Percentiles rank a stretch among this genome's conserved stretches.
phyloP scores from a whole-genome alignment of 2,888 invertebrate species.

The Athalia cordata region DNA sequence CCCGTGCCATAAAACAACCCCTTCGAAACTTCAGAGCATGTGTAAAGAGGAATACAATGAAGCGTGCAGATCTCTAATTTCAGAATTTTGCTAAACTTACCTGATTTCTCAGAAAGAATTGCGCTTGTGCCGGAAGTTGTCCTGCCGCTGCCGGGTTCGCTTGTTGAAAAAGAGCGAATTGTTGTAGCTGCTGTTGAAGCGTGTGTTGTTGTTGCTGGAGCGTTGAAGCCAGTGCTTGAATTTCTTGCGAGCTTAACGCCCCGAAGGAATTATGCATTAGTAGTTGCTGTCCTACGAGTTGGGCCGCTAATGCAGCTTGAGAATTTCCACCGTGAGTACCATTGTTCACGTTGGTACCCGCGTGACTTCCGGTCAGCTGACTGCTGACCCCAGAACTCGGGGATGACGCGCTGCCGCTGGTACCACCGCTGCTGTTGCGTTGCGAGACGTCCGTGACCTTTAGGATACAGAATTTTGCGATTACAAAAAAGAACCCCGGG shows the following conservation, averaged over 20 bases:
- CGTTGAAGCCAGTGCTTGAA: slow-evolving; percentile 76
- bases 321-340: slow-evolving; percentile 61
- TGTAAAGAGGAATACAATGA: too few relatives aligned
- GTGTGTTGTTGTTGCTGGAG: slow-evolving; percentile 80
- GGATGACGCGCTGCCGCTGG: slow-evolving; percentile 73
- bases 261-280: slow-evolving; percentile 70
- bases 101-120: slow-evolving; percentile 87
- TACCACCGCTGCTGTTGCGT: slow-evolving; percentile 73
- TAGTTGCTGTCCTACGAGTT: slow-evolving; percentile 71
- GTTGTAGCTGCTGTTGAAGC: slow-evolving; percentile 79
- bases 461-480: slow-evolving; percentile 38
- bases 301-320: slow-evolving; percentile 71
- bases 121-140: slow-evolving; percentile 78
- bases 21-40: not conserved
- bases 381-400: slow-evolving; percentile 74
- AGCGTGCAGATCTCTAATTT: not conserved
- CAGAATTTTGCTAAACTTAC: slow-evolving; percentile 69
- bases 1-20: slow-evolving; percentile 8
- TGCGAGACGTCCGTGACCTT: slow-evolving; percentile 74
- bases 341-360: slow-evolving; percentile 47
- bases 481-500: too few relatives aligned
- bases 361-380: slow-evolving; percentile 71
- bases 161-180: slow-evolving; percentile 80
- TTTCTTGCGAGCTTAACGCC: slow-evolving; percentile 68
- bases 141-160: slow-evolving; percentile 75